phyloP scores from a whole-genome alignment of 2,888 invertebrate genomes.

The Nymphalis c-album region DNA sequence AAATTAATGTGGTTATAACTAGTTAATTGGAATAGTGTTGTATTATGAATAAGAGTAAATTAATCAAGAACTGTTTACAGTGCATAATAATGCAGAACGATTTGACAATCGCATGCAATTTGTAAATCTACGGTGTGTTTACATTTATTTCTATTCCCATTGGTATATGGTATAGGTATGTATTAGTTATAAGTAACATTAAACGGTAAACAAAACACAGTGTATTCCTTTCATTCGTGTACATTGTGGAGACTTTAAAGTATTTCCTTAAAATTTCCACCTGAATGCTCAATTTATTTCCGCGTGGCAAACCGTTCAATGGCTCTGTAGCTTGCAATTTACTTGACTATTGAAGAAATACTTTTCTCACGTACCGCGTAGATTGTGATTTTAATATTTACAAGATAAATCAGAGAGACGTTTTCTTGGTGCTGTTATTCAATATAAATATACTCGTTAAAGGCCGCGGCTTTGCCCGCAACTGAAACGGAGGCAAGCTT shows the following conservation, averaged over 20 bases:
- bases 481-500: too few species aligned
- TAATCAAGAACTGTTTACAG: too few species aligned
- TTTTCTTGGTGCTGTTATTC: not conserved
- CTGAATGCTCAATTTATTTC: conserved; percentile 7
- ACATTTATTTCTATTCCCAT: too few species aligned
- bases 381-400: conserved; percentile 9
- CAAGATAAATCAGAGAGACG: not conserved
- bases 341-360: conserved; percentile 2
- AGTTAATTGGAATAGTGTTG: too few species aligned
- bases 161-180: too few species aligned
- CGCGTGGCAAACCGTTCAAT: conserved; percentile 7
- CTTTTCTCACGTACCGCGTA: not conserved
- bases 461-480: not conserved
- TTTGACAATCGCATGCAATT: too few species aligned
- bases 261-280: conserved; percentile 9
- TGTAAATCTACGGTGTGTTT: too few species aligned
- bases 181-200: not conserved
- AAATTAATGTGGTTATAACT: too few species aligned
- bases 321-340: conserved; percentile 2
- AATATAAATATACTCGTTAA: too few species aligned
- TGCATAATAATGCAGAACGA: too few species aligned
- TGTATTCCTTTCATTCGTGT: not conserved
- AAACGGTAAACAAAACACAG: not conserved
- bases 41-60: too few species aligned
- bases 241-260: conserved; percentile 5